Evolutionary conservation across 2,113 vertebrate genomes (phyloP).

Genomic region (Mustela nigripes): DNA sequence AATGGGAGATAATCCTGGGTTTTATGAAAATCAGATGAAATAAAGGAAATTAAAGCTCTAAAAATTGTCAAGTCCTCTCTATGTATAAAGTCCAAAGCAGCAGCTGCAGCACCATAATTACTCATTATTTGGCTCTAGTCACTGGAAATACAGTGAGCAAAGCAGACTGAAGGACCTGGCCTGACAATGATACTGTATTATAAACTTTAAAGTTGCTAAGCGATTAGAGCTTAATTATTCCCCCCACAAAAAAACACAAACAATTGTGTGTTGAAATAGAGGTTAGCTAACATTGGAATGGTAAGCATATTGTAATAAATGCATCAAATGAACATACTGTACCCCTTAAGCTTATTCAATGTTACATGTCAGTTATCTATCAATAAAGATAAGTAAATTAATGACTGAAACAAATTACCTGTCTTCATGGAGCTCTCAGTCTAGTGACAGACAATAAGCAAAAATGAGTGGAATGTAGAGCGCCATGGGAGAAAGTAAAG

Average conservation of each 20-base stretch:
- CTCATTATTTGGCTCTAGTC: background rate
- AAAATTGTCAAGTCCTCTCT: background rate
- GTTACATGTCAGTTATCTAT: background rate
- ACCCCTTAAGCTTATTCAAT: background rate
- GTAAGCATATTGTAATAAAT: background rate
- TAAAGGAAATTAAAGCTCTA: slow-evolving; percentile 13
- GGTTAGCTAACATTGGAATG: background rate
- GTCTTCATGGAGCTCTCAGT: background rate
- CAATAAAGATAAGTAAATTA: background rate
- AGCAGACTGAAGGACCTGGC: background rate
- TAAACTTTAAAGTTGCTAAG: background rate
- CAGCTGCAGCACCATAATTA: background rate
- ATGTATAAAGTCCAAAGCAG: background rate
- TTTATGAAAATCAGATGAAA: slow-evolving; percentile 48
- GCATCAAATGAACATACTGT: background rate
- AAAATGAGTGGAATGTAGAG: background rate
- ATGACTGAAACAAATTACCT: background rate
- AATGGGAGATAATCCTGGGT: background rate
- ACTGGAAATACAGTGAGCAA: background rate
- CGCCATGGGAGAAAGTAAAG: background rate
- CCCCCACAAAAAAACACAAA: background rate
- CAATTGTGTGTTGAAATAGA: background rate
- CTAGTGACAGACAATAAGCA: background rate
- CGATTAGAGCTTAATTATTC: background rate
- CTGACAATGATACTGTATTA: background rate